phyloP scores from a whole-genome alignment of 2,797 vertebrate genomes.

The Enteromius mattozi region DNA sequence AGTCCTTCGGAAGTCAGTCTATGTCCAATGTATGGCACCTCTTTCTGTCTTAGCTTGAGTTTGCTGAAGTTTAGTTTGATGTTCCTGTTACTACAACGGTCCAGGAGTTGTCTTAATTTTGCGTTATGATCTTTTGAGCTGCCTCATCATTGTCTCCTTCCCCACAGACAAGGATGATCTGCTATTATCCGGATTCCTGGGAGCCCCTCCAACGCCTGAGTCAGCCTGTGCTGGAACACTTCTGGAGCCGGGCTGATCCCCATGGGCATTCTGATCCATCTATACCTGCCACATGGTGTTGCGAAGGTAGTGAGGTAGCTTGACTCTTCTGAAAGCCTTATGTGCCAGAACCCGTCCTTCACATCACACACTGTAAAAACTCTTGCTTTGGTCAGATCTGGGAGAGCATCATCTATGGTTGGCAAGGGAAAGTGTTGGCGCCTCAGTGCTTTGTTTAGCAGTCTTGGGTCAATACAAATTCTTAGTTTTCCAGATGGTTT shows the following conservation, averaged over 20 bases:
- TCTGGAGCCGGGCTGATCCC: neutral
- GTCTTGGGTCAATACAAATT: constrained; percentile 21
- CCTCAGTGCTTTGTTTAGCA: neutral
- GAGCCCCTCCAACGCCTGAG: neutral
- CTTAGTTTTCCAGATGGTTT: neutral
- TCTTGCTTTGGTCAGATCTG: neutral
- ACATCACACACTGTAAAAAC: neutral
- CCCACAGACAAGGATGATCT: neutral
- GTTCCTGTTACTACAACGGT: neutral
- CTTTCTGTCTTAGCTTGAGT: constrained; percentile 37
- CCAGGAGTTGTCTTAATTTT: neutral
- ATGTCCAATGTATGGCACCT: constrained; percentile 18
- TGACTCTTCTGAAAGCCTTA: constrained; percentile 8
- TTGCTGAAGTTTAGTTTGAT: constrained; percentile 28
- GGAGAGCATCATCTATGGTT: constrained; percentile 7
- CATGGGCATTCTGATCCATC: neutral
- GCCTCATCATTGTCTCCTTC: neutral
- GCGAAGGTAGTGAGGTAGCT: constrained; percentile 22
- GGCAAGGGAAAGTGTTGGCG: neutral
- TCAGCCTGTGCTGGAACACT: constrained; percentile 12
- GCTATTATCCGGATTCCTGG: neutral
- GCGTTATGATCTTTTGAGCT: neutral
- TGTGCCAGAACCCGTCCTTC: constrained; percentile 51
- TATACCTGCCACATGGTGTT: neutral
- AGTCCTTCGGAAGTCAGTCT: neutral